phyloP scores from a whole-genome alignment of 2,113 vertebrate genomes.

The Xyliphius kryptos region DNA sequence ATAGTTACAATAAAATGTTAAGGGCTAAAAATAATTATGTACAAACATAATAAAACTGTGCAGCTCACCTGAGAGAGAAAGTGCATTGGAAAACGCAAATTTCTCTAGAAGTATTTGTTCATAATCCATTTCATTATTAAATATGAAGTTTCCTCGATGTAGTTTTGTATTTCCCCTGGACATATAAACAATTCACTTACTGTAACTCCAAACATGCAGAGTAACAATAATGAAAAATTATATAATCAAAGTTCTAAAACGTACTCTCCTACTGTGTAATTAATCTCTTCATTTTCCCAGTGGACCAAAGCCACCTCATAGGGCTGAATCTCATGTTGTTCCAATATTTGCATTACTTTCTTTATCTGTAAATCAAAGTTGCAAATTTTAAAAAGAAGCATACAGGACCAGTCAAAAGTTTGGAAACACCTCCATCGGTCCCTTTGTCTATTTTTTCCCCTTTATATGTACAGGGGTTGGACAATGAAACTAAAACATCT shows the following conservation, averaged over 20 bases:
- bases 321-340: slow-evolving; percentile 86
- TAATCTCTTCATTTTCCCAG: slow-evolving; percentile 97
- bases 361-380: slow-evolving; percentile 80
- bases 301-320: slow-evolving; percentile 92
- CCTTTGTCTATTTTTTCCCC: too few relatives aligned
- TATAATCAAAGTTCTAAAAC: too few relatives aligned
- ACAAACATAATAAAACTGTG: neutral
- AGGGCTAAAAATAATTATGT: too few relatives aligned
- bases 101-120: slow-evolving; percentile 82
- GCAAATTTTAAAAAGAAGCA: too few relatives aligned
- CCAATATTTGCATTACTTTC: slow-evolving; percentile 74
- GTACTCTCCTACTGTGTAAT: slow-evolving; percentile 82
- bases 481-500: too few relatives aligned
- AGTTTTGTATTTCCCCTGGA: slow-evolving; percentile 85
- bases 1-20: slow-evolving; percentile 2
- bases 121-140: slow-evolving; percentile 71
- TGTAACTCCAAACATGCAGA: too few relatives aligned
- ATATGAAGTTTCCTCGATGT: slow-evolving; percentile 77
- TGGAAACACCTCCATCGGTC: too few relatives aligned
- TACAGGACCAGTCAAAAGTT: too few relatives aligned
- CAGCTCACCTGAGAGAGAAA: slow-evolving; percentile 85
- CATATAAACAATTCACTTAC: neutral
- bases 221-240: too few relatives aligned
- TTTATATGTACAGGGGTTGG: too few relatives aligned
- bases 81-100: slow-evolving; percentile 95